Conservation (phyloP, 2,797 vertebrate species). For the Natrix natrix region DNA sequence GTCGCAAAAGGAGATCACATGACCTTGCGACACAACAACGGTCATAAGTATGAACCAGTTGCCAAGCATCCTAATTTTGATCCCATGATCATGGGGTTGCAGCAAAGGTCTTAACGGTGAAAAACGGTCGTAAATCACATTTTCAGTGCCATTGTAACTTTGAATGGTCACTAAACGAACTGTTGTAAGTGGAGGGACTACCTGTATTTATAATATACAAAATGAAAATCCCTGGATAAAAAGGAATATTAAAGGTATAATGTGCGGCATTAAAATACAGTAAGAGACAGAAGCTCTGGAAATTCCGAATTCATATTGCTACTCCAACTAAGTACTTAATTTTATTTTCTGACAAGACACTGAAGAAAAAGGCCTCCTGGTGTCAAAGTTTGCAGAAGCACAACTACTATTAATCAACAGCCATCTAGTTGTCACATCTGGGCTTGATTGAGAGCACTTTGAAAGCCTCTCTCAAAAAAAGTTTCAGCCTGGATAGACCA, state of each 20-base stretch:
- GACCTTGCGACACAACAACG: neutral
- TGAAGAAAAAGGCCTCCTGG: constrained; percentile 34
- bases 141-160: too few relatives aligned
- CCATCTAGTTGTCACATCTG: neutral
- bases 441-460: neutral
- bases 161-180: too few relatives aligned
- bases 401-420: neutral
- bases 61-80: neutral
- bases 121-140: neutral
- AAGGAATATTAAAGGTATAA: constrained; percentile 58
- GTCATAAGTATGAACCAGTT: neutral
- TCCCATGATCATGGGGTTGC: neutral
- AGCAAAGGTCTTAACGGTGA: neutral
- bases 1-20: neutral
- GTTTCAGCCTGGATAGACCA: neutral
- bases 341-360: constrained; percentile 28
- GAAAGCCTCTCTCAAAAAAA: neutral
- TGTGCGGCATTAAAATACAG: constrained; percentile 47
- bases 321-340: constrained; percentile 18
- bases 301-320: constrained; percentile 38
- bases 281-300: constrained; percentile 39
- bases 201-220: constrained; percentile 32
- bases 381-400: constrained; percentile 22
- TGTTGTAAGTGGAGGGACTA: too few relatives aligned
- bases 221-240: constrained; percentile 52